Conservation (phyloP, 2,888 invertebrate species). For the Tenthredo livida region DNA sequence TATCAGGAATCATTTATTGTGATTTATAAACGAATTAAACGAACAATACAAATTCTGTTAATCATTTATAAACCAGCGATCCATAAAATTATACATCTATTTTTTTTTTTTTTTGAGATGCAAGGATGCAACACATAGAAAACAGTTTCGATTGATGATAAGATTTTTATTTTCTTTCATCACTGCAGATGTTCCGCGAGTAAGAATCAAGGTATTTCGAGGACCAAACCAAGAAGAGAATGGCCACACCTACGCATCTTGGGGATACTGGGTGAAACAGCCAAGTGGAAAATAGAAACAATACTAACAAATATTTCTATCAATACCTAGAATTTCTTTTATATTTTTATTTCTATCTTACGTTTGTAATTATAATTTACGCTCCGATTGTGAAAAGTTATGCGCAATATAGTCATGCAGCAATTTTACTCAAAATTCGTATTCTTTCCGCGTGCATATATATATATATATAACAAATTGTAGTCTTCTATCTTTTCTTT, state of each 20-base stretch:
- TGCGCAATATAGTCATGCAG: neutral
- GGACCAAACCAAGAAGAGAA: slow-evolving; percentile 69
- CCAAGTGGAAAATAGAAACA: slow-evolving; percentile 60
- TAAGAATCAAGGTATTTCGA: slow-evolving; percentile 75
- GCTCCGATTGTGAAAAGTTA: neutral
- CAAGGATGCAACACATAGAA: neutral
- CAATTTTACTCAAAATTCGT: neutral
- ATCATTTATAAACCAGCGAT: too few relatives aligned
- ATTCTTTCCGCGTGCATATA: too few relatives aligned
- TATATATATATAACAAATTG: too few relatives aligned
- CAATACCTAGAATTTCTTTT: neutral
- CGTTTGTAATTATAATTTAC: neutral
- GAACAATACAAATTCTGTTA: too few relatives aligned
- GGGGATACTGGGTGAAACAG: slow-evolving; percentile 76
- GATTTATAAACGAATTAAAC: neutral
- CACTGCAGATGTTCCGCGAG: slow-evolving; percentile 68
- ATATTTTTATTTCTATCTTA: neutral
- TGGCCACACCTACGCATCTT: slow-evolving; percentile 70
- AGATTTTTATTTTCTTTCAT: neutral
- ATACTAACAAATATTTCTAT: slow-evolving; percentile 1
- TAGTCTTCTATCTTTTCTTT: neutral
- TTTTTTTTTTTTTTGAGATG: neutral
- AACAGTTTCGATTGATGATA: neutral
- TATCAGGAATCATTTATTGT: neutral
- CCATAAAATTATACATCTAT: too few relatives aligned